Evolutionary conservation across 2,797 vertebrate genomes (phyloP), one percentile per base, ranked within the genome.

Genomic region (Ptychobarbus kaznakovi): DNA sequence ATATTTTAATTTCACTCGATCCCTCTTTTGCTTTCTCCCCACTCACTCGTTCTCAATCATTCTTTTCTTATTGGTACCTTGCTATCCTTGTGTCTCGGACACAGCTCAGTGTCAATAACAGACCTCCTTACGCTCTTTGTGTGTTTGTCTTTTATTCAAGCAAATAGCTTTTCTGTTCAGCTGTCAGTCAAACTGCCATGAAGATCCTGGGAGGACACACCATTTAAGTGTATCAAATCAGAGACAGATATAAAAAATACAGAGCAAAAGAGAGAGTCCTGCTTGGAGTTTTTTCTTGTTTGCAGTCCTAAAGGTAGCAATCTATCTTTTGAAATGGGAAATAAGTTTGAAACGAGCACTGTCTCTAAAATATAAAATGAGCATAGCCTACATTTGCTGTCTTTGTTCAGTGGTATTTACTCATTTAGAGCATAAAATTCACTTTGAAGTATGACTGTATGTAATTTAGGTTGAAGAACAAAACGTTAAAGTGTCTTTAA

Each of bases 121-220:
- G 56, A 74, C 84, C 69, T 79, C 66, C 28, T 56, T 63, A 72
- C 9, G 4, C 6, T 84, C 77, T 80, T 72, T 80, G 69, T 85
- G 65, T 85, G 69, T 80, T 73, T 85, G 77, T 78, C 38, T 69
- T 80, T 85, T 85, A 80, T 85, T 66, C 84, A 74, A 85, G 58
- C 56, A 80, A 80, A 85, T 85, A 74, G 84, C 53, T 85, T 85
- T 85, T 85, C 77, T 85, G 77, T 65, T 53, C 56, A 66, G 56
- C 69, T 85, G 84, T 85, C 83, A 80, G 68, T 85, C 77, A 85
- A 85, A 63, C 77, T 80, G 53, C 32, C 51, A 73, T 46, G 76
- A 73, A 73, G 83, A 80, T 65, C 69, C 68, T 61, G 69, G 65
- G 84, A 66, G 77, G 83, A 51, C 56, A 74, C 32, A 65, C 78